Evolutionary conservation across 1,140 invertebrate species (phyloP), one percentile per base, ranked within the genome.

Genomic region (Drosophila suzukii): DNA sequence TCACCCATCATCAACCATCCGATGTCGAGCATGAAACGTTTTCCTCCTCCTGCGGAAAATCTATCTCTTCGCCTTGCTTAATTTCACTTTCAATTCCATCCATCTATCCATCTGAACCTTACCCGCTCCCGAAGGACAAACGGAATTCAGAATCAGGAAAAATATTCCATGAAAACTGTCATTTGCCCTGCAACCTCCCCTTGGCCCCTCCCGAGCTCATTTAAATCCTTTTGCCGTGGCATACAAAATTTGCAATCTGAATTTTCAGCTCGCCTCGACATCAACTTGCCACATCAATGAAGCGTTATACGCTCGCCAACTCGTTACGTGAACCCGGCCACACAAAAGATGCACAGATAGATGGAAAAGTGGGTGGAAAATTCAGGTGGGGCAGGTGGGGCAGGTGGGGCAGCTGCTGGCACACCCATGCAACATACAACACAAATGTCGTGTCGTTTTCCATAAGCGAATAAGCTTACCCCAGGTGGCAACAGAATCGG

Each of bases 401-500:
- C 6, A 3, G 43, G 17, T 32, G 53, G 54, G 12, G n/a, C 27
- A 51, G 39, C 59, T 34, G 44, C 13, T 53, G 61, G n/a, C 47
- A 6, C 68, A 59, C 62, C 65, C 54, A 67, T 72, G 72, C 60
- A 79, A 86, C 32, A 34, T 10, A 8, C 32, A 32, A 8, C 32
- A 34, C 32, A 34, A 34, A 78, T 75, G 70, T 81, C 59, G 70
- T 71, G 51, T 58, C 63, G 72, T 76, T 86, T 88, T 88, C 88
- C 62, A 88, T 79, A 86, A 86, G 58, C 83, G 79, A 74, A 71
- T 83, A 73, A 86, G 76, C 60, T 51, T 78, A 50, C 57, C 62
- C 62, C 36, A 53, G 43, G 56, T 50, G 81, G 46, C 43, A 50
- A 34, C 66, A 72, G 47, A 62, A 68, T 57, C 47, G 55, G 30